Evolutionary conservation across 2,113 vertebrate genomes (phyloP).

Genomic region (Eubucco bourcierii): DNA sequence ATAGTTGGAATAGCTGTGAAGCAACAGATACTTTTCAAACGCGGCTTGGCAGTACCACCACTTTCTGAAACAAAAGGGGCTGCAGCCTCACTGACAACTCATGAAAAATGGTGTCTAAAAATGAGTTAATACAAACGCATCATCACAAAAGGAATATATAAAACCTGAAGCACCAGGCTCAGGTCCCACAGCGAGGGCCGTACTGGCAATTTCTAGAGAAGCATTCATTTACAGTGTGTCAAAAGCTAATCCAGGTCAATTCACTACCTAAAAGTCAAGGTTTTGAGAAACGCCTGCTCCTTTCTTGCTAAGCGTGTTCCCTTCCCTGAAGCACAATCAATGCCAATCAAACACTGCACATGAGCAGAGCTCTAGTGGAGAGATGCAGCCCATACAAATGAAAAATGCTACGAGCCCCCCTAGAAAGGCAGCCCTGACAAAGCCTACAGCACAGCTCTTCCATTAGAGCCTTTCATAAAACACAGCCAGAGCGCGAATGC

Average conservation of each 20-base stretch:
- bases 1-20: conserved; percentile 23
- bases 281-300: conserved; percentile 49
- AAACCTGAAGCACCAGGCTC: conserved; percentile 3
- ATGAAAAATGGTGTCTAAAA: conserved; percentile 53
- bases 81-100: conserved; percentile 18
- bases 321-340: conserved; percentile 58
- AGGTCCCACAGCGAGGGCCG: neutral
- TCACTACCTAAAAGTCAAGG: conserved; percentile 43
- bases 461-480: conserved; percentile 69
- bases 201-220: conserved; percentile 26
- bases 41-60: conserved; percentile 2
- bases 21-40: conserved; percentile 51
- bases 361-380: conserved; percentile 58
- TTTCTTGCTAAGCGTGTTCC: conserved; percentile 43
- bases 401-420: conserved; percentile 36
- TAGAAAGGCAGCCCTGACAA: conserved; percentile 56
- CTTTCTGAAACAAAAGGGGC: conserved; percentile 38
- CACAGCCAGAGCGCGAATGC: conserved; percentile 57
- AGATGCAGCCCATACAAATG: conserved; percentile 67
- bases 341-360: conserved; percentile 65
- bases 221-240: conserved; percentile 37
- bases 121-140: conserved; percentile 40
- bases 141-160: conserved; percentile 32
- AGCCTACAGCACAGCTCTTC: conserved; percentile 47
- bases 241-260: conserved; percentile 69